Base-by-base conservation (phyloP, 2,888 invertebrate genomes). In the Dastarcus helophoroides region DNA sequence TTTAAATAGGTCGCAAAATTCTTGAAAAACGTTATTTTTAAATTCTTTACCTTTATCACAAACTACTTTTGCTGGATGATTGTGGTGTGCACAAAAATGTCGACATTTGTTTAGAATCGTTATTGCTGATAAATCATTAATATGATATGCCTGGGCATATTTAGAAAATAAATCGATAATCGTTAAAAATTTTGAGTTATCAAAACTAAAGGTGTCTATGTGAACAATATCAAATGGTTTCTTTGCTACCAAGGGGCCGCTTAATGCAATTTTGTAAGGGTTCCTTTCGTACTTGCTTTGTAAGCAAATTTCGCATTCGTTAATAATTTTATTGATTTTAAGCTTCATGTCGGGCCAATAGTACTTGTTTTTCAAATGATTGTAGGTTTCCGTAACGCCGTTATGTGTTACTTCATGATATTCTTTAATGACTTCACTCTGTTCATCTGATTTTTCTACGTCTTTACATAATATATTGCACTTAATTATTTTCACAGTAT, bases 121-220 rank as follows among this genome's bases (percentile, higher is more conserved):
- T 11, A 32, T 32, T 7, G 22, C 13, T n/a, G 11, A 21, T 10
- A 14, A 8, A 15, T 29, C 30, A n/a, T 12, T 16, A 11, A 31
- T 19, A n/a, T 25, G 22, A 19, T 34, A 34, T 6, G 30, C 30
- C 16, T 34, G 30, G 3, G 34, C 26, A 16, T 31, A 34, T 34
- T 34, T 34, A 13, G 15, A 29, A 14, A 25, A 31, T 14, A 29
- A 11, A 24, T 33, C 33, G 2, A 33, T 15, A 8, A 33, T 22
- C 14, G 33, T 33, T 2, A 33, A 4, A 10, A 29, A 33, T 13
- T 33, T 33, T 8, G 28, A 12, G 8, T 13, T 6, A 4, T 29
- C 23, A 7, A 33, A 33, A 2, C 17, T 16, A 15, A 33, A 29
- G 8, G 33, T 29, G 14, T 33, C 33, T 2, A 28, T 23, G 19